phyloP scores from a whole-genome alignment of 2,113 vertebrate genomes.

The Pimephales promelas region DNA sequence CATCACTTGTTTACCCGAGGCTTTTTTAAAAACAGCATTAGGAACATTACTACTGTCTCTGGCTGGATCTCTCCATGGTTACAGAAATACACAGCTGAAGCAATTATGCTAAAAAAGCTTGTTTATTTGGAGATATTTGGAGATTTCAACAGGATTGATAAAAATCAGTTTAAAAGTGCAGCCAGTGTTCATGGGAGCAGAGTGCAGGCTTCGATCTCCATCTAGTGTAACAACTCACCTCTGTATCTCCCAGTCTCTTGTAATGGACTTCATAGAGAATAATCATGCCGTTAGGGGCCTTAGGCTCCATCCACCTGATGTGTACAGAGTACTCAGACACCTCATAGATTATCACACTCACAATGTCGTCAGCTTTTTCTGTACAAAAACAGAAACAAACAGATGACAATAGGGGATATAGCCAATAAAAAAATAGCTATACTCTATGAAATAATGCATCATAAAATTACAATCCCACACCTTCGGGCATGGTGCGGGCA shows the following conservation, averaged over 20 bases:
- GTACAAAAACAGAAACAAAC: constrained; percentile 11
- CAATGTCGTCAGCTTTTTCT: constrained; percentile 93
- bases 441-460: background rate
- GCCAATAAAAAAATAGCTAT: background rate
- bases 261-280: constrained; percentile 95
- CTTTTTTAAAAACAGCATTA: constrained; percentile 23
- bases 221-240: constrained; percentile 76
- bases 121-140: constrained; percentile 21
- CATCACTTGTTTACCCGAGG: constrained; percentile 18
- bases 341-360: constrained; percentile 76
- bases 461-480: constrained; percentile 63
- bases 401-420: background rate
- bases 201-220: background rate
- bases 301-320: constrained; percentile 87
- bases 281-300: constrained; percentile 89
- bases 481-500: constrained; percentile 94
- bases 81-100: constrained; percentile 54
- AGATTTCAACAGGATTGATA: constrained; percentile 35
- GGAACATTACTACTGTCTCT: constrained; percentile 29
- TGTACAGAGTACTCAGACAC: constrained; percentile 83
- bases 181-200: constrained; percentile 10
- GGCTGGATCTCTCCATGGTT: constrained; percentile 52
- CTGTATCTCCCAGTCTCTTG: constrained; percentile 83
- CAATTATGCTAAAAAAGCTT: constrained; percentile 16
- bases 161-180: constrained; percentile 23